Evolutionary conservation across 2,797 vertebrate species (phyloP), one percentile per base, ranked within the genome.

Genomic region (Selene dorsalis): DNA sequence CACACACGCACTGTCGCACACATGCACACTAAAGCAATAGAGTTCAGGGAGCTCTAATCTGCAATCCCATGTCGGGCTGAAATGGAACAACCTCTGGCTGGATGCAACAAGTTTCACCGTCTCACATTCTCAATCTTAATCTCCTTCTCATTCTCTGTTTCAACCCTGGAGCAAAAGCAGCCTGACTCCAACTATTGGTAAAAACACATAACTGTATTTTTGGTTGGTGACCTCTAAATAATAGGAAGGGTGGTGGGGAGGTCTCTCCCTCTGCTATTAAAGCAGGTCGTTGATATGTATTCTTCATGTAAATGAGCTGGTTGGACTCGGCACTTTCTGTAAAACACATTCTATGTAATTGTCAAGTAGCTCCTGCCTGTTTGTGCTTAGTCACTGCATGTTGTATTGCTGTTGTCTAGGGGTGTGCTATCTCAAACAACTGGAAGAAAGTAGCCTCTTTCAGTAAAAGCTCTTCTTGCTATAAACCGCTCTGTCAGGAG

Each of bases 71-170:
- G 84, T 89, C 79, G 61, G 71, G 43, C 56, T 86, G 86, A 83
- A 87, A 89, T 87, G 75, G 86, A 84, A 87, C 75, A 61, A 84
- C 80, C 84, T 43, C 61, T 65, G 1, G 67, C 80, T 73, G 72
- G 74, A 79, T 10, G 84, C 90, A 91, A 92, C 87, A 90, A 85
- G 87, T 89, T 78, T 79, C 75, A 8, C 69, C 48, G 18, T 80
- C 76, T 87, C 24, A 16, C 57, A 10, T 69, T 80, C 38, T 48
- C 32, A 7, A 9, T 57, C 78, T 13, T 1, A 16, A 38, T 43
- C 56, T 74, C 73, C 47, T 39, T 75, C 35, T 85, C 39, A 13
- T 72, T 82, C 76, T 69, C 52, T 26, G 39, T 62, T 70, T 57
- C 63, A 64, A 63, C 79, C 77, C 71, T 16, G 9, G 0, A 75